A percentile compares a stretch with the other conserved stretches of the same genome.
Evolutionary conservation across 2,888 invertebrate species (phyloP).

Genomic region (Patella caerulea): DNA sequence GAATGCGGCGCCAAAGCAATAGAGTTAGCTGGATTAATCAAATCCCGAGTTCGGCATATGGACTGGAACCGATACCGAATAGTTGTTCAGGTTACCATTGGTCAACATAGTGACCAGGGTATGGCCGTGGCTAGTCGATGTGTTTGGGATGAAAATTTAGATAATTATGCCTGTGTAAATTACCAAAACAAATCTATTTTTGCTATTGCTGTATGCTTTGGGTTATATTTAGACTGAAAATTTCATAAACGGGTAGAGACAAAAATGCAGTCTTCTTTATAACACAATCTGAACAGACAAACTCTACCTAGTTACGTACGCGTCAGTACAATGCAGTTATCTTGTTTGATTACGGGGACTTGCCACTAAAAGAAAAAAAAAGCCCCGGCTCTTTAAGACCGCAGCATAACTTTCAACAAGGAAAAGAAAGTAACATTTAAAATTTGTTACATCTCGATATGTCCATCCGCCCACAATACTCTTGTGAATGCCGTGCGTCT

Average conservation of each 20-base stretch:
- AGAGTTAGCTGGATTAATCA: constrained; percentile 30
- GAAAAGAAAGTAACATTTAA: too few species aligned
- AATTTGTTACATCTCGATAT: too few species aligned
- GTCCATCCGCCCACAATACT: too few species aligned
- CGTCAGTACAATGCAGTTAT: too few species aligned
- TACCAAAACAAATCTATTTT: constrained; percentile 35
- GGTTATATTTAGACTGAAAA: constrained; percentile 37
- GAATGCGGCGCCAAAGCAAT: constrained; percentile 26
- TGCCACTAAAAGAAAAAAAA: too few species aligned
- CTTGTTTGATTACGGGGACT: too few species aligned
- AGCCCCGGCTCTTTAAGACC: too few species aligned
- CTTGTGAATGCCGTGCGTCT: too few species aligned
- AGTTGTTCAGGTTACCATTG: constrained; percentile 36
- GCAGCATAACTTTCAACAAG: too few species aligned
- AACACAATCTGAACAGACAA: too few species aligned
- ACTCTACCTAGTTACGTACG: too few species aligned
- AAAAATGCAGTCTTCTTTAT: too few species aligned
- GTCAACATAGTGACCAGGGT: constrained; percentile 32
- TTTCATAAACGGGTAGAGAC: background rate
- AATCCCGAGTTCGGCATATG: constrained; percentile 30
- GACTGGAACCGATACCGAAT: constrained; percentile 37
- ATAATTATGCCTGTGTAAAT: constrained; percentile 36
- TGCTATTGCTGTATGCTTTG: constrained; percentile 39
- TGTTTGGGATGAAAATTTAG: constrained; percentile 36
- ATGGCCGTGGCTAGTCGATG: constrained; percentile 35